Percentiles rank a stretch among this genome's conserved stretches.
Evolutionary conservation across 53 echinoderm and acorn worm species (phyloP).

Genomic region (Holothuria leucospilota): DNA sequence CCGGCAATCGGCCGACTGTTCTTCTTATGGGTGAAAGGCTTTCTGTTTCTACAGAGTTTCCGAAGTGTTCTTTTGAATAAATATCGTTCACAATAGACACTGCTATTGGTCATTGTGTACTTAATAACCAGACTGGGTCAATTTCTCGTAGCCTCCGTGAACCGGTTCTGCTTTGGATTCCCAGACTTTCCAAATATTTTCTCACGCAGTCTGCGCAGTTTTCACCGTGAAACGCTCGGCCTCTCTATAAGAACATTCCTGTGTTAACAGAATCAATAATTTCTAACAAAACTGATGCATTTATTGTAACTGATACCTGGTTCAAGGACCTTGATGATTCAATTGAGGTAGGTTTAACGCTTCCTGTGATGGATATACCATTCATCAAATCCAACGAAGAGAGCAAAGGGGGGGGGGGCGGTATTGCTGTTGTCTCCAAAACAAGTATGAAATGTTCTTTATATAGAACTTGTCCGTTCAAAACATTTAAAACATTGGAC

Average conservation of each 20-base stretch:
- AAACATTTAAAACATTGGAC: too few relatives aligned
- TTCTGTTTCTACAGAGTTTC: too few relatives aligned
- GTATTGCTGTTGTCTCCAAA: constrained; percentile 3
- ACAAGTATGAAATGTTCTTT: neutral
- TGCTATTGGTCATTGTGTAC: too few relatives aligned
- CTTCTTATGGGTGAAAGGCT: too few relatives aligned
- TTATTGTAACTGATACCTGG: neutral
- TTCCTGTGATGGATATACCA: neutral
- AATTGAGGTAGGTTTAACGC: neutral
- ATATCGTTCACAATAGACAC: too few relatives aligned
- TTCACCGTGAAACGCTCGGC: neutral
- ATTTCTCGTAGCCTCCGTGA: too few relatives aligned
- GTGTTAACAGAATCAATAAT: neutral
- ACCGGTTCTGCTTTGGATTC: too few relatives aligned
- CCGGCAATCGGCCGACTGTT: too few relatives aligned
- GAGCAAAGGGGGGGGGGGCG: neutral
- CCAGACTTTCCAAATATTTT: neutral
- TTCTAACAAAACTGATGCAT: constrained; percentile 6
- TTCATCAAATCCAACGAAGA: neutral
- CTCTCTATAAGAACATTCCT: neutral
- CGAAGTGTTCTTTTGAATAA: too few relatives aligned
- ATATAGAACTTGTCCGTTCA: neutral
- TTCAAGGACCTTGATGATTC: too few relatives aligned
- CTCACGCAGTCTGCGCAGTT: neutral
- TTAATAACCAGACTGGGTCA: too few relatives aligned